Conservation (phyloP, 2,888 invertebrate species). For the Ischnus inquisitorius region DNA sequence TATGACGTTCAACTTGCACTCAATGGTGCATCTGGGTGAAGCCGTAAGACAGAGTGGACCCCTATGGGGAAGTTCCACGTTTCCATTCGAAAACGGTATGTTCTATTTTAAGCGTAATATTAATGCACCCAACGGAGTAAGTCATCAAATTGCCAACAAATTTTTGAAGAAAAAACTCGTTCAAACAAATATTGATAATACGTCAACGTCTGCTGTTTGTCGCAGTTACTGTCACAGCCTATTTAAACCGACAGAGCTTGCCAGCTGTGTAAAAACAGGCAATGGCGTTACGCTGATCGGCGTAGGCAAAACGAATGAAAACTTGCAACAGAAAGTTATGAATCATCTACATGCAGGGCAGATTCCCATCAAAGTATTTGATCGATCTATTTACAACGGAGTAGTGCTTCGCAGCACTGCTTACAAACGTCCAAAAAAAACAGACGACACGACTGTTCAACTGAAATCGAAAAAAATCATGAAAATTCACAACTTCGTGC, state of each 20-base stretch:
- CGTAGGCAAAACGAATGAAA: neutral
- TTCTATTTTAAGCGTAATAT: conserved; percentile 40
- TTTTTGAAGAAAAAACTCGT: conserved; percentile 25
- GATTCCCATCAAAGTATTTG: conserved; percentile 7
- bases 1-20: conserved; percentile 60
- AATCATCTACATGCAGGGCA: neutral
- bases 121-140: conserved; percentile 38
- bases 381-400: conserved; percentile 15
- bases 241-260: conserved; percentile 28
- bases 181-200: conserved; percentile 32
- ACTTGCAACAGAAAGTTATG: neutral
- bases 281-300: conserved; percentile 41
- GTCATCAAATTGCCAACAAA: conserved; percentile 50
- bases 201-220: conserved; percentile 15
- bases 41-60: conserved; percentile 55
- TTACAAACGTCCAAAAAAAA: conserved; percentile 45
- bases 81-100: conserved; percentile 59
- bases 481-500: conserved; percentile 41
- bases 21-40: conserved; percentile 49
- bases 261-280: neutral
- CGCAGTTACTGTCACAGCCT: conserved; percentile 47
- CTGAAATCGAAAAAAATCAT: conserved; percentile 40
- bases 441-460: conserved; percentile 55
- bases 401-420: conserved; percentile 18
- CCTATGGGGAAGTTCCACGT: conserved; percentile 55